phyloP scores from a whole-genome alignment of 2,797 vertebrate genomes.

The Myioborus melanocephalus region DNA sequence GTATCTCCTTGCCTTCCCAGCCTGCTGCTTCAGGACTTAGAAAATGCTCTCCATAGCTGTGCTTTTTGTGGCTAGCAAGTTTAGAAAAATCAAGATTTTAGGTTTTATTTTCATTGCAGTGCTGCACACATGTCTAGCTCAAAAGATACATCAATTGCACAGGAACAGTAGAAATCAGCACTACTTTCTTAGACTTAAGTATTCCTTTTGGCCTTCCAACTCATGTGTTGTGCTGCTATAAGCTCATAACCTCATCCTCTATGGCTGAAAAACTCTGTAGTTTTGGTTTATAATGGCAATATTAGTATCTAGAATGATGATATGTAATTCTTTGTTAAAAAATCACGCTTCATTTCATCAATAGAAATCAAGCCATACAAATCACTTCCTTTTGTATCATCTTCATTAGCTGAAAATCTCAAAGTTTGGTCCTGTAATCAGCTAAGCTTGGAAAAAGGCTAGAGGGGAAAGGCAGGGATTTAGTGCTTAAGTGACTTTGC shows the following conservation, averaged over 20 bases:
- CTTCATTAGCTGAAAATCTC: conserved; percentile 35
- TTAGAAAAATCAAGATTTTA: not conserved
- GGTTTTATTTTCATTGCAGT: not conserved
- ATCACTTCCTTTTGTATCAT: not conserved
- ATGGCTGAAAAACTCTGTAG: not conserved
- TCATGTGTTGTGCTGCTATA: not conserved
- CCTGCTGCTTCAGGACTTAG: not conserved
- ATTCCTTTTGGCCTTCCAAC: not conserved
- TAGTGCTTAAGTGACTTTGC: conserved; percentile 49
- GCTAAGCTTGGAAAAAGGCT: conserved; percentile 32
- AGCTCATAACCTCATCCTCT: not conserved
- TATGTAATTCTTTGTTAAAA: not conserved
- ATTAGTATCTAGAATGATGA: not conserved
- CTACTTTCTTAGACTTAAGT: not conserved
- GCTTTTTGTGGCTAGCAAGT: not conserved
- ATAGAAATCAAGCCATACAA: not conserved
- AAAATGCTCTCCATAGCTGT: not conserved
- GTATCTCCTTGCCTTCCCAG: not conserved
- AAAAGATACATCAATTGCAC: not conserved
- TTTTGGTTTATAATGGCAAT: not conserved
- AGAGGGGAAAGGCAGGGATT: conserved; percentile 54
- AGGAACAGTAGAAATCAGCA: not conserved
- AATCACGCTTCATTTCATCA: not conserved
- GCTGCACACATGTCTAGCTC: not conserved
- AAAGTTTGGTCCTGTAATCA: conserved; percentile 46